phyloP scores from a whole-genome alignment of 2,888 invertebrate genomes.

The Phanerotoma sp. region DNA sequence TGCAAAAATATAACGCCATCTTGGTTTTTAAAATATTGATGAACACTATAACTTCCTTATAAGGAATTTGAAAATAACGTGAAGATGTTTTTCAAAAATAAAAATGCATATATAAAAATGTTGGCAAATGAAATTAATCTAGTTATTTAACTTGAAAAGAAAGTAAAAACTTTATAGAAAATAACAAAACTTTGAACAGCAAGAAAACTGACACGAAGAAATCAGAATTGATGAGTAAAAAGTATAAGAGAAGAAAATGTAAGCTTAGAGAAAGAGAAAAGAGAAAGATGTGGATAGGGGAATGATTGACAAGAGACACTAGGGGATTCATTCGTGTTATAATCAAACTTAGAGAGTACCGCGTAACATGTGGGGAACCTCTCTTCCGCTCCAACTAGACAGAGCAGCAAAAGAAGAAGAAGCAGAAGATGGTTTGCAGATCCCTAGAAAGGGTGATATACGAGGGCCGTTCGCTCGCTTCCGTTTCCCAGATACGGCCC shows the following conservation, averaged over 20 bases:
- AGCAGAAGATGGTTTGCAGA: constrained; percentile 6
- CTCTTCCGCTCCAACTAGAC: constrained; percentile 19
- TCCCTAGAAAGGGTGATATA: constrained; percentile 42
- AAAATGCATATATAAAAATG: neutral
- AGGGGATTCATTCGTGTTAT: constrained; percentile 3
- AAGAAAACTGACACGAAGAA: neutral
- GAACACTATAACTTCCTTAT: too few relatives aligned
- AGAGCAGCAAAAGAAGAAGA: constrained; percentile 26
- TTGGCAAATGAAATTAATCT: too few relatives aligned
- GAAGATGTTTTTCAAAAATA: neutral
- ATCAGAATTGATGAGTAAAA: neutral
- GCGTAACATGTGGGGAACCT: constrained; percentile 19
- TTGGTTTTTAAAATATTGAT: too few relatives aligned
- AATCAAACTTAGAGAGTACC: constrained; percentile 17
- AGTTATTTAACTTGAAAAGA: too few relatives aligned
- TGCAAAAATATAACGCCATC: too few relatives aligned
- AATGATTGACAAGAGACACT: constrained; percentile 11
- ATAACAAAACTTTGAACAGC: too few relatives aligned
- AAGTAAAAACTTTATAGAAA: neutral
- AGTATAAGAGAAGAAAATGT: neutral
- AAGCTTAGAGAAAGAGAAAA: neutral
- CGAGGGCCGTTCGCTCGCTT: constrained; percentile 42
- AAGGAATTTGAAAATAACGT: too few relatives aligned
- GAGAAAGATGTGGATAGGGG: neutral
- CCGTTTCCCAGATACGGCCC: constrained; percentile 44